A percentile compares a stretch with the other conserved stretches of the same genome.
Conservation (phyloP, 2,113 vertebrate genomes). For the Piaya cayana region DNA sequence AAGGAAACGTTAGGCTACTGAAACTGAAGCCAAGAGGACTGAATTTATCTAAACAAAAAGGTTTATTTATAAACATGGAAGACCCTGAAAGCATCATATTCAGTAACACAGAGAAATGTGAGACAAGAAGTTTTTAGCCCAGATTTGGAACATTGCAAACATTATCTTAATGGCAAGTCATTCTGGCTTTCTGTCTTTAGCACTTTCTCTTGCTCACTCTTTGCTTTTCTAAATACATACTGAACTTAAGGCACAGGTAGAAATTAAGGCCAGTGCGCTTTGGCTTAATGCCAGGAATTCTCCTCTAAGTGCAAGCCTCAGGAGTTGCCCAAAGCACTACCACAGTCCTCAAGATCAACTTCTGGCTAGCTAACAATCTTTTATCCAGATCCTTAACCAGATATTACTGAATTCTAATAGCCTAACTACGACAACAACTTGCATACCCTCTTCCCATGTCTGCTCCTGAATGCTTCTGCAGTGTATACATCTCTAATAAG, state of each 20-base stretch:
- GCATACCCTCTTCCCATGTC: neutral
- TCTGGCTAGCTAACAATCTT: neutral
- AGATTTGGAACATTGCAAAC: neutral
- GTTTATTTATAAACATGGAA: neutral
- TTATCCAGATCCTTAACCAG: neutral
- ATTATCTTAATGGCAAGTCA: neutral
- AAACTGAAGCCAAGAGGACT: neutral
- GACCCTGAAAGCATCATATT: neutral
- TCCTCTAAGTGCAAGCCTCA: neutral
- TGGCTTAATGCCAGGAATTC: neutral
- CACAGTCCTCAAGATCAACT: neutral
- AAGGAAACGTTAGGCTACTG: neutral
- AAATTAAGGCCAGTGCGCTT: neutral
- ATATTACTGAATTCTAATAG: neutral
- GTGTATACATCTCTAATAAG: neutral
- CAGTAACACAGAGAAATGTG: neutral
- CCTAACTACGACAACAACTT: neutral
- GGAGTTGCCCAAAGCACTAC: neutral
- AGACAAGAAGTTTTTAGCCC: neutral
- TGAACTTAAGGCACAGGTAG: neutral
- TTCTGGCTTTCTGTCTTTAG: neutral
- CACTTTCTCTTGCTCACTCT: neutral
- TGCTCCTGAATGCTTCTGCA: neutral
- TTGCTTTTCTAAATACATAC: neutral
- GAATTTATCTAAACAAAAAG: neutral